Conservation (phyloP, 1,140 invertebrate genomes). For the Achatina immaculata region DNA sequence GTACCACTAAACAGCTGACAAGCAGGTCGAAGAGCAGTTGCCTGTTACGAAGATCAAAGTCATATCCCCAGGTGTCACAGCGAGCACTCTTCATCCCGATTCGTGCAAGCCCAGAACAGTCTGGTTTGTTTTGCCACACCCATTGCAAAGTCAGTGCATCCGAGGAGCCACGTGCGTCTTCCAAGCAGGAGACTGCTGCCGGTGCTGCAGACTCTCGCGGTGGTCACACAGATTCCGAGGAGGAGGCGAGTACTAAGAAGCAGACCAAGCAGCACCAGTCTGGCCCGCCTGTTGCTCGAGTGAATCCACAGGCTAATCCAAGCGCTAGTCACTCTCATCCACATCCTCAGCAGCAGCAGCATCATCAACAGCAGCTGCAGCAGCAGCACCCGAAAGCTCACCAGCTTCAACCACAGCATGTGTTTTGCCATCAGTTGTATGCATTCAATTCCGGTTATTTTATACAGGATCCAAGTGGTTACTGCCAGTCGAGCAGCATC, state of each 20-base stretch:
- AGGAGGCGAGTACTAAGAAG: not conserved
- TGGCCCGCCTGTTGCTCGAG: slow-evolving; percentile 28
- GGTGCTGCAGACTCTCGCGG: no score
- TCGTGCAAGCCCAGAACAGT: slow-evolving; percentile 29
- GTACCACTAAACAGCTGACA: not conserved
- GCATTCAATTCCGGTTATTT: not conserved
- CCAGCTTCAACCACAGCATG: slow-evolving; percentile 3
- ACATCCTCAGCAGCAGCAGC: slow-evolving; percentile 2
- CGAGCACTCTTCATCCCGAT: slow-evolving; percentile 29
- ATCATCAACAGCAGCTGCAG: not conserved
- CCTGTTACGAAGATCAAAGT: slow-evolving; percentile 8
- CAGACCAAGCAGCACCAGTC: not conserved
- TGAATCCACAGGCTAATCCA: slow-evolving; percentile 31
- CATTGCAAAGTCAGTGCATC: no score
- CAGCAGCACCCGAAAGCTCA: not conserved
- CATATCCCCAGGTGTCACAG: slow-evolving; percentile 20
- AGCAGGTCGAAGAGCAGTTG: not conserved
- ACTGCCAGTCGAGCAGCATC: not conserved
- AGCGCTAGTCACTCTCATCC: not conserved
- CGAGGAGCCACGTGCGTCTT: no score
- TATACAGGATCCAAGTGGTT: not conserved
- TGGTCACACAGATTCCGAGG: not conserved
- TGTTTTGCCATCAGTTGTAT: slow-evolving; percentile 5
- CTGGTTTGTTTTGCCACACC: slow-evolving; percentile 9
- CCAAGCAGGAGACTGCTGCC: not conserved